A percentile compares a stretch with the other conserved stretches of the same genome.
phyloP scores from a whole-genome alignment of 1,140 invertebrate species.

The Leptopilina clavipes region DNA sequence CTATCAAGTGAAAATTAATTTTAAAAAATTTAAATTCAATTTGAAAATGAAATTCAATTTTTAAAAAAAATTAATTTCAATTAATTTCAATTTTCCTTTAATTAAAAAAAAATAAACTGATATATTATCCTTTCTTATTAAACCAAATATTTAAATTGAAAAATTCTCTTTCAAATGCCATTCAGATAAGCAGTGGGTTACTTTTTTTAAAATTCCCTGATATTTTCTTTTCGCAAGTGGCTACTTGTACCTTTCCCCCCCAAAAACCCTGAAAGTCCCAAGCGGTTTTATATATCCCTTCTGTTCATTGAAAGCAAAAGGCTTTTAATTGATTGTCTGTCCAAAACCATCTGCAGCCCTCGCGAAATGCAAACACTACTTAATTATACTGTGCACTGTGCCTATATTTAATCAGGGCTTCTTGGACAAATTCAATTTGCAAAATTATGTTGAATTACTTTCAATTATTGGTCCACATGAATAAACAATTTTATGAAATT shows the following conservation, averaged over 20 bases:
- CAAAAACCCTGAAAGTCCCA: background rate
- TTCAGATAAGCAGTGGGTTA: background rate
- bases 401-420: slow-evolving; percentile 31
- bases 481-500: slow-evolving; percentile 30
- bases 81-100: too few relatives aligned
- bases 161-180: background rate
- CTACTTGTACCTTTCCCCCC: slow-evolving; percentile 3
- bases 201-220: slow-evolving; percentile 13
- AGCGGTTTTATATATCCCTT: slow-evolving; percentile 17
- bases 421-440: slow-evolving; percentile 27
- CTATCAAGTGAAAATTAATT: too few relatives aligned
- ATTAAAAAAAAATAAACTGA: too few relatives aligned
- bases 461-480: background rate
- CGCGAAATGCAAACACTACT: slow-evolving; percentile 31
- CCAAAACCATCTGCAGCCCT: slow-evolving; percentile 34
- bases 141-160: slow-evolving; percentile 10
- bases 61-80: too few relatives aligned
- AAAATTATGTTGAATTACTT: slow-evolving; percentile 29
- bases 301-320: slow-evolving; percentile 21
- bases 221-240: slow-evolving; percentile 27
- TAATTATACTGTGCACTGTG: slow-evolving; percentile 26
- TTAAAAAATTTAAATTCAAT: too few relatives aligned
- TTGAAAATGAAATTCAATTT: too few relatives aligned
- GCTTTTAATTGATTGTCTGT: slow-evolving; percentile 34
- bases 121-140: background rate